Base-by-base conservation (phyloP, 2,888 invertebrate genomes). In the Ferrisia virgata region DNA sequence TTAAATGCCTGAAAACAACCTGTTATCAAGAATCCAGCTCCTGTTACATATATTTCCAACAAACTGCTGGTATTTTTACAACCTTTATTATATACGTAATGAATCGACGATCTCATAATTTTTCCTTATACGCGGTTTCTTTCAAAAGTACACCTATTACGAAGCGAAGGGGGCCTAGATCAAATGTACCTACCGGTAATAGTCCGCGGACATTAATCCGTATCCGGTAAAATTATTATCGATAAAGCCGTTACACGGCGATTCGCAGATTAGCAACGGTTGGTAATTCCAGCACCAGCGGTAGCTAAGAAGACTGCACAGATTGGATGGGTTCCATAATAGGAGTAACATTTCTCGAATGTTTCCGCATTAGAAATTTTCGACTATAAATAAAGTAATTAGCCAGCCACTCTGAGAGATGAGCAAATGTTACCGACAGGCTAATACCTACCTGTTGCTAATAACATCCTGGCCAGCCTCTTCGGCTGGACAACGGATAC, bases 191-290 rank as follows among this genome's bases (percentile, higher is more conserved):
- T n/a, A n/a, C n/a, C n/a, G n/a, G n/a, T 22, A 53, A 53, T 22
- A 22, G 53, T 64, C 28, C 64, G 64, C 64, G 64, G 64, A 64
- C 64, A 64, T 28, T 64, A 64, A 64, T 64, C 64, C 64, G 53
- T 53, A 53, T 53, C 53, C 53, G 53, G 53, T 53, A 53, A 53
- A 53, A 53, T 53, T 53, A 64, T 28, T 28, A 64, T 15, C 64
- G 28, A 28, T 28, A 28, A 64, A 64, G 28, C 64, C 28, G 64
- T 64, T 64, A 64, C 64, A 28, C 28, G 64, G 15, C 64, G 15
- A 64, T 64, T 64, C 28, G 28, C 64, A 64, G 64, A 64, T 64
- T 64, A 64, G 18, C 53, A 53, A 53, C 22, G 53, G 53, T 53
- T 11, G 2, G 11, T 40, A 40, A 11, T 40, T 5, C 9, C n/a